Evolutionary conservation across 2,888 invertebrate genomes (phyloP).

Genomic region (Agapostemon virescens): DNA sequence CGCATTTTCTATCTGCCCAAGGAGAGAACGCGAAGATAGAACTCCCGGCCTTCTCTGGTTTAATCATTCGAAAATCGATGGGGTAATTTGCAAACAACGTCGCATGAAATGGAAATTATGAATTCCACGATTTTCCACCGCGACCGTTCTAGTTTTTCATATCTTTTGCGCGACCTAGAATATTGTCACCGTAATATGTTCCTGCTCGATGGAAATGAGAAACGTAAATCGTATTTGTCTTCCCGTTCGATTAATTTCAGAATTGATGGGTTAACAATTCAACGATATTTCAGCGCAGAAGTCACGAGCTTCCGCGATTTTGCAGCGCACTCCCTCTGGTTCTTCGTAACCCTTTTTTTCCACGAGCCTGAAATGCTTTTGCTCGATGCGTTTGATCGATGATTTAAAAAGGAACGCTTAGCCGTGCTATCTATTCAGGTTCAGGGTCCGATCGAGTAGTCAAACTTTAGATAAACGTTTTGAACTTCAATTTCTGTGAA

Average conservation of each 20-base stretch:
- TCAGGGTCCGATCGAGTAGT: neutral
- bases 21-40: neutral
- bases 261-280: neutral
- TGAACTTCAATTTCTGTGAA: neutral
- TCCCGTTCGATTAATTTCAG: neutral
- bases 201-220: neutral
- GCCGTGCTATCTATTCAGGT: neutral
- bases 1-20: neutral
- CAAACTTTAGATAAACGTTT: neutral
- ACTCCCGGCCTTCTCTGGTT: neutral
- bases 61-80: neutral
- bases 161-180: neutral
- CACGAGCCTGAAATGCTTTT: neutral
- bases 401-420: neutral
- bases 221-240: slow-evolving; percentile 11
- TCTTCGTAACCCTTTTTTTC: neutral
- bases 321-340: neutral
- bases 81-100: neutral
- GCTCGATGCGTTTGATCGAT: neutral
- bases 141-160: neutral
- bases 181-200: neutral
- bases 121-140: neutral
- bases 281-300: neutral
- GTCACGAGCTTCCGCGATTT: neutral
- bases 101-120: neutral